A percentile compares a stretch with the other conserved stretches of the same genome.
Evolutionary conservation across 2,888 invertebrate species (phyloP).

Genomic region (Hetaerina titia): DNA sequence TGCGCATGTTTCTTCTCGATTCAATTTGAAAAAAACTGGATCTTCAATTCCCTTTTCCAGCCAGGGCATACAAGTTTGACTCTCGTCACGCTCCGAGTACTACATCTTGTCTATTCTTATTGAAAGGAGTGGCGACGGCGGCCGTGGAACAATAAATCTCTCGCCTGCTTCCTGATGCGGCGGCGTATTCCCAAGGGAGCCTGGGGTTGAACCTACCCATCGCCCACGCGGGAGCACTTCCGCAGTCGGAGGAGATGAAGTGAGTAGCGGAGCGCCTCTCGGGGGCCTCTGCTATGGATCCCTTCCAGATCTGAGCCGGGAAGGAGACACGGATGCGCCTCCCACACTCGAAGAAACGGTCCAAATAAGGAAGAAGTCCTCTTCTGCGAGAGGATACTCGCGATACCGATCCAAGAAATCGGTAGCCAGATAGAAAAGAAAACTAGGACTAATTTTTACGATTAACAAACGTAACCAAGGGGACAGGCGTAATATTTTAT

Average conservation of each 20-base stretch:
- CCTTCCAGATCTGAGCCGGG: not conserved
- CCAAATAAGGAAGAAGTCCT: not conserved
- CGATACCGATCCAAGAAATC: too few relatives aligned
- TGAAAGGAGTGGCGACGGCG: not conserved
- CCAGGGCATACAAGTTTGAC: not conserved
- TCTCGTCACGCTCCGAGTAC: not conserved
- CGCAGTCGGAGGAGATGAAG: not conserved
- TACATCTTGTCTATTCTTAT: not conserved
- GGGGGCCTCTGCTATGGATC: not conserved
- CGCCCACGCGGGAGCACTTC: not conserved
- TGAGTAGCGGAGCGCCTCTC: not conserved
- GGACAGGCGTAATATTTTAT: too few relatives aligned
- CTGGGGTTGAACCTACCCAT: not conserved
- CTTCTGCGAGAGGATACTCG: too few relatives aligned
- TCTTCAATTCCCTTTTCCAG: not conserved
- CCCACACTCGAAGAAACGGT: not conserved
- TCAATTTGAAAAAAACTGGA: not conserved
- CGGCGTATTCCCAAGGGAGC: not conserved
- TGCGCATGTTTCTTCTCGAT: not conserved
- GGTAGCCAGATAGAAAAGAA: too few relatives aligned
- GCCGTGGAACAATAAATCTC: not conserved
- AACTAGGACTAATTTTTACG: too few relatives aligned
- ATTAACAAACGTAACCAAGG: too few relatives aligned
- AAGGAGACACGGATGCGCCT: not conserved
- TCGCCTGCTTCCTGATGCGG: not conserved